Evolutionary conservation across 2,888 invertebrate genomes (phyloP).

Genomic region (Liopterus haemorrhoidalis): DNA sequence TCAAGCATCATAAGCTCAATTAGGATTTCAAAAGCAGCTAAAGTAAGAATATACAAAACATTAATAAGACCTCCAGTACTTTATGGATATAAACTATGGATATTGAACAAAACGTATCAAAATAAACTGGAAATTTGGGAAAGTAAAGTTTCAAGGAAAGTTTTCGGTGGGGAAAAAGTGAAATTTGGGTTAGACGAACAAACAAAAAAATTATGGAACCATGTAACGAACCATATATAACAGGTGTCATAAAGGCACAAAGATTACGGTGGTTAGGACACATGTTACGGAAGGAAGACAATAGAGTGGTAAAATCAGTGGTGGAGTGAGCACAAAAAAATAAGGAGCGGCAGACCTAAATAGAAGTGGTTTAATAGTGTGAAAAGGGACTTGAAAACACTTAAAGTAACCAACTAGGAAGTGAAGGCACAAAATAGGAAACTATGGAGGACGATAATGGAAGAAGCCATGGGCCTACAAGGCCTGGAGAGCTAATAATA

Average conservation of each 20-base stretch:
- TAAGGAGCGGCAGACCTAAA: no score
- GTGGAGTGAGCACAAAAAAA: no score
- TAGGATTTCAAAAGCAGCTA: not conserved
- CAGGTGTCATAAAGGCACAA: conserved; percentile 1
- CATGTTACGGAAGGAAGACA: no score
- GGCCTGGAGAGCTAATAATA: no score
- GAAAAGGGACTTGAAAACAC: no score
- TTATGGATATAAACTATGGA: not conserved
- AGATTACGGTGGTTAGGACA: conserved; percentile 1
- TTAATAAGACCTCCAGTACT: not conserved
- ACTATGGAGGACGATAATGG: no score
- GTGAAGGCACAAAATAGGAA: no score
- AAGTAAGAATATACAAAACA: conserved; percentile 2
- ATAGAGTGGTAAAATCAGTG: no score
- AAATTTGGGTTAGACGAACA: not conserved
- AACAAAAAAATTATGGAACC: not conserved
- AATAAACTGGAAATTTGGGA: conserved; percentile 2
- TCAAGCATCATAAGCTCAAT: not conserved
- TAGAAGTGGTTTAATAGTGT: no score
- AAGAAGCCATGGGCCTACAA: no score
- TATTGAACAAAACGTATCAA: not conserved
- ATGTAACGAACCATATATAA: not conserved
- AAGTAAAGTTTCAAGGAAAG: not conserved
- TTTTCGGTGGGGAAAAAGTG: conserved; percentile 1
- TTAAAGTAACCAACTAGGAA: no score